Evolutionary conservation across 2,113 vertebrate genomes (phyloP), one percentile per base, ranked within the genome.

Genomic region (Cheirogaleus medius): DNA sequence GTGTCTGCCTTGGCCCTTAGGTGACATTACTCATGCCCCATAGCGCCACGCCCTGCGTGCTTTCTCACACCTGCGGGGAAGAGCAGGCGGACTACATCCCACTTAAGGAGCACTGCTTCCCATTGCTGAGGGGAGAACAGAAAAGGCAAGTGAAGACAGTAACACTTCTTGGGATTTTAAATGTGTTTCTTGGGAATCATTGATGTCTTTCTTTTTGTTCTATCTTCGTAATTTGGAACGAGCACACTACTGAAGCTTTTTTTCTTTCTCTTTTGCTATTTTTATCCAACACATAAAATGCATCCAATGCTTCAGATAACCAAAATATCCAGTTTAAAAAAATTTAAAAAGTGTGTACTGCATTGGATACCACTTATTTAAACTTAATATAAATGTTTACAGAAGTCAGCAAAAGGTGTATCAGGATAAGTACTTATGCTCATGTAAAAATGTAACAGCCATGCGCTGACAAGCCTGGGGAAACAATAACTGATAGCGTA

Each of bases 251-350:
- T 21, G 56, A 74, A 54, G 27, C 14, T 2, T 39, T 32, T 39
- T 29, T 68, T 44, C 58, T 85, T 58, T 68, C 44, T 85, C 85
- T 93, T 71, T 39, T 44, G 32, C 49, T 87, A 1, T 10, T 89
- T 89, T 68, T 82, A 32, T 54, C 49, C 81, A 44, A 7, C 69
- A n/a, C 2, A 91, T 87, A 86, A 87, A 52, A 82, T n/a, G 0
- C 21, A 54, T 94, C 63, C 66, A 88, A 58, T 52, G 58, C 58
- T 97, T 97, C n/a, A 68, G 56, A 34, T 37, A 78, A 86, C 42
- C 17, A 87, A 1, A 25, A 87, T 60, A 89, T 76, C 54, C 97
- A 87, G 76, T n/a, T 34, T 39, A 15, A 91, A 47, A 47, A n/a
- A 52, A 60, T 82, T 29, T 9, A 49, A 74, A 87, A 5, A 20